Conservation (phyloP, 2,113 vertebrate genomes). For the Passer domesticus region DNA sequence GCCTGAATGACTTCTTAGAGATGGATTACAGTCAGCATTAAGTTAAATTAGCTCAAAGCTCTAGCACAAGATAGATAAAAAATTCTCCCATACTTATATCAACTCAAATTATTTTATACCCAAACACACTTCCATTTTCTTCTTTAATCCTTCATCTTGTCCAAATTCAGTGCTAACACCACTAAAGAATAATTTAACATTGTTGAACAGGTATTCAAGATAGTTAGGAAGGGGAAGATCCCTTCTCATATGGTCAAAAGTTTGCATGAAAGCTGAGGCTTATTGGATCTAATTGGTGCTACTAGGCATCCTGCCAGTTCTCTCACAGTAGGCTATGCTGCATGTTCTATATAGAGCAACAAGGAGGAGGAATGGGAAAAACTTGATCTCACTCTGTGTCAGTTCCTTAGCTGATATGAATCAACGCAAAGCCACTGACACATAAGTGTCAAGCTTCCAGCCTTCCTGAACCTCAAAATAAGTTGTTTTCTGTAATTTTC, state of each 20-base stretch:
- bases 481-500: neutral
- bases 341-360: neutral
- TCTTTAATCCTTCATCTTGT: neutral
- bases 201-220: neutral
- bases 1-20: neutral
- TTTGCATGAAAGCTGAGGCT: neutral
- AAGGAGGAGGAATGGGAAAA: neutral
- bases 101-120: neutral
- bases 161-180: neutral
- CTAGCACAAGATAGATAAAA: neutral
- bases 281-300: neutral
- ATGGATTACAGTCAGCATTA: neutral
- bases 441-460: neutral
- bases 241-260: neutral
- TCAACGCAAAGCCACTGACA: neutral
- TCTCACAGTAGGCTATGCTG: neutral
- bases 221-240: neutral
- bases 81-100: neutral
- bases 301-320: neutral
- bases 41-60: neutral
- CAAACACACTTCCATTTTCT: neutral
- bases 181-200: neutral
- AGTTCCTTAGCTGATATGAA: neutral
- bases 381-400: neutral
- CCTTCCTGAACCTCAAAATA: neutral